A percentile compares a stretch with the other conserved stretches of the same genome.
Evolutionary conservation across 2,888 invertebrate genomes (phyloP).

Genomic region (Torymus texanus): DNA sequence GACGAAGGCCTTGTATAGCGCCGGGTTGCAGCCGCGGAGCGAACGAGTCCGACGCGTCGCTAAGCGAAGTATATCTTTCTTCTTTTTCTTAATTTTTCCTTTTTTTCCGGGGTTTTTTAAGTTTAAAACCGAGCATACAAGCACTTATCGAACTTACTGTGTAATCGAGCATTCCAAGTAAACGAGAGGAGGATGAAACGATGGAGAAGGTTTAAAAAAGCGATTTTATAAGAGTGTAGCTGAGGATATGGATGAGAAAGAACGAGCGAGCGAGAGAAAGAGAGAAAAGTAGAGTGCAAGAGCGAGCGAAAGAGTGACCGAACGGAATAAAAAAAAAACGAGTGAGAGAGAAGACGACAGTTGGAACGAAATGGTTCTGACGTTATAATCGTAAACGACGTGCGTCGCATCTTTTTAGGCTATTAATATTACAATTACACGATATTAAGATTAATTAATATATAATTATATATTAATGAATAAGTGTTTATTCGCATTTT

Average conservation of each 20-base stretch:
- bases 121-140: constrained; percentile 53
- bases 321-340: too few relatives aligned
- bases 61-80: not conserved
- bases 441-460: constrained; percentile 71
- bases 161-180: constrained; percentile 67
- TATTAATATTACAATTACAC: constrained; percentile 71
- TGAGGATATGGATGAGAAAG: constrained; percentile 32
- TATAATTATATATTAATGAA: constrained; percentile 70
- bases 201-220: constrained; percentile 40
- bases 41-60: constrained; percentile 2
- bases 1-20: not conserved
- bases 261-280: constrained; percentile 27
- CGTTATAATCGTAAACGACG: constrained; percentile 58
- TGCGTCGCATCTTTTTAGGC: constrained; percentile 71
- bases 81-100: constrained; percentile 3
- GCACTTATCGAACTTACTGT: constrained; percentile 61
- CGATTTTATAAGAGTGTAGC: constrained; percentile 52
- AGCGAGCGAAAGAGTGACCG: constrained; percentile 14
- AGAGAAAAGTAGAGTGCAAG: constrained; percentile 29
- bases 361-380: constrained; percentile 45
- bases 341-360: constrained; percentile 13
- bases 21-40: not conserved
- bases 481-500: constrained; percentile 75
- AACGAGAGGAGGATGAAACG: constrained; percentile 50
- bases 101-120: constrained; percentile 40